These are phyloP conservation scores for Eptesicus fuscus DNA, from an alignment of 2,113 vertebrate genomes.

Conservation along the genomic window DNA sequence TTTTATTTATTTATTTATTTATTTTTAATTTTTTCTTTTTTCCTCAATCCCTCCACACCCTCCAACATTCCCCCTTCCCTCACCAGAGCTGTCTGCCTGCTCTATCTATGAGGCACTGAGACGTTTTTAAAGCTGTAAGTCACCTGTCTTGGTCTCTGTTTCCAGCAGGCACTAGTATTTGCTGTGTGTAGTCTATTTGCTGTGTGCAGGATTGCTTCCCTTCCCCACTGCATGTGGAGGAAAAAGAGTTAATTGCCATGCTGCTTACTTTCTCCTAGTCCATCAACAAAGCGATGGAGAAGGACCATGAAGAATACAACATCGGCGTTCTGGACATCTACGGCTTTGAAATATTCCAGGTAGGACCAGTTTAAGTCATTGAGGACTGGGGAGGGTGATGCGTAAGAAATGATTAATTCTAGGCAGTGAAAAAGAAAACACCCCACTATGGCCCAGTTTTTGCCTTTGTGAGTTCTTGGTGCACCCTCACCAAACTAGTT, in stretches of 20 bases:
- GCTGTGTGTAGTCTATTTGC: not conserved
- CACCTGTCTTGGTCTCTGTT: not conserved
- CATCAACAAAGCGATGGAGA: constrained; percentile 98
- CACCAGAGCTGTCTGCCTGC: too few species aligned
- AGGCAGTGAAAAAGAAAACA: not conserved
- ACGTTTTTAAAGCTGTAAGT: not conserved
- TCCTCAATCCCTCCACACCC: too few species aligned
- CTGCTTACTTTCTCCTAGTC: constrained; percentile 83
- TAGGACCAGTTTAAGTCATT: constrained; percentile 67
- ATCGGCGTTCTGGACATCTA: constrained; percentile 98
- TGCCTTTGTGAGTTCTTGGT: constrained; percentile 3
- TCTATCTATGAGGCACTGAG: too few species aligned
- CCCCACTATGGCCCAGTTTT: not conserved
- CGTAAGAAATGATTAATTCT: constrained; percentile 15
- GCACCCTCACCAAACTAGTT: constrained; percentile 35
- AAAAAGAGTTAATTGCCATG: not conserved
- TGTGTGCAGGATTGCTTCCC: not conserved
- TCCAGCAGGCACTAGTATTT: not conserved
- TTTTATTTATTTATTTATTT: too few species aligned
- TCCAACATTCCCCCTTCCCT: too few species aligned
- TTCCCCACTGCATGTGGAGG: too few species aligned
- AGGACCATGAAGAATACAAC: constrained; percentile 94
- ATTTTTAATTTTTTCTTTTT: too few species aligned
- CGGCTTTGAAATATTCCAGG: constrained; percentile 99
- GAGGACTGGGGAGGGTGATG: not conserved